Base-by-base conservation (phyloP, 1,140 invertebrate species). In the Proctacanthus coquilletti region DNA sequence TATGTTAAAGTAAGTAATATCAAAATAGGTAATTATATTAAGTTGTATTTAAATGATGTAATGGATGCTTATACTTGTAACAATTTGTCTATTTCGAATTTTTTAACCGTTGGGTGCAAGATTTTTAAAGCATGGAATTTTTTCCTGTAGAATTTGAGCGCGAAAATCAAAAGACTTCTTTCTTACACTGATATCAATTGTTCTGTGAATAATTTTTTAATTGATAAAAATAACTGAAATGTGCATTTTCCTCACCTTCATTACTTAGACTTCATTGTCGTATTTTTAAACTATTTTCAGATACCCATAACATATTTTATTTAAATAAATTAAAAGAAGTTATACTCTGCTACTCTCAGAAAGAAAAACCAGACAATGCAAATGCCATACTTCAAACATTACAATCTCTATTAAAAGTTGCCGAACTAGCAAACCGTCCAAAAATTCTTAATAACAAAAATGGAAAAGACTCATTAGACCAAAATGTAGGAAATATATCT, bases 361-460 rank as follows among this genome's bases (percentile, higher is more conserved):
- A 32, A 32, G 52, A 57, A 29, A 46, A 55, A 39, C 40, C 52
- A 13, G 31, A 49, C 31, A 3, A 13, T 33, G 52, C 58, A 18
- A 58, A 58, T 40, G 47, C 52, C 2, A 48, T 59, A 2, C 47
- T 59, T 4, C 51, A 56, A 25, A 50, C 52, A 0, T 44, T 60
- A n/a, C 56, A 59, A 19, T 50, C 48, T 2, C 46, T 60, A 11
- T 36, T 60, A 0, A 57, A 54, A 34, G 59, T 60, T 1, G 56
- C 56, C 19, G 56, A 60, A 31, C 46, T 57, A n/a, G 52, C 52
- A 1, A 53, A 44, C 38, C 46, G 23, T 8, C n/a, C 23, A 8
- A 25, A 8, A 25, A 8, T 25, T 8, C 6, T 25, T 8, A 25
- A n/a, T n/a, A 25, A 25, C n/a, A 43, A 14, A 38, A 30, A 27